Evolutionary conservation across 2,797 vertebrate genomes (phyloP).

Genomic region (Basileuterus tristriatus): DNA sequence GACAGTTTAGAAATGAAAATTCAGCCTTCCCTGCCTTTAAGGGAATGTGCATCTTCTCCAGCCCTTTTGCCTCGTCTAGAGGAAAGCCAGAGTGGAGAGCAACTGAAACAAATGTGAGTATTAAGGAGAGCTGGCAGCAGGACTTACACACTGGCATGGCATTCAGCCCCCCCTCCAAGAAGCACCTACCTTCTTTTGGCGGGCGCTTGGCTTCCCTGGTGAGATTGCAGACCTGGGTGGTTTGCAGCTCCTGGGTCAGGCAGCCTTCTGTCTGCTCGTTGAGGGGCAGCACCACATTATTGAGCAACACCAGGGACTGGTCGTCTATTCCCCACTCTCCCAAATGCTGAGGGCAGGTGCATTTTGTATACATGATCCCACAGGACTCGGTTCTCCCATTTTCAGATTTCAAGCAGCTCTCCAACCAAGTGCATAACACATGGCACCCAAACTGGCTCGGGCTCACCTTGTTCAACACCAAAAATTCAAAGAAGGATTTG

Average conservation of each 20-base stretch:
- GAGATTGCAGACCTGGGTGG: constrained; percentile 96
- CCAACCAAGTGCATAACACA: constrained; percentile 97
- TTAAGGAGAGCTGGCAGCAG: background rate
- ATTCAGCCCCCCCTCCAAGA: background rate
- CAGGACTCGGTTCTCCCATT: constrained; percentile 96
- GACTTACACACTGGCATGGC: background rate
- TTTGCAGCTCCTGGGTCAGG: constrained; percentile 95
- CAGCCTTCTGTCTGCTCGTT: constrained; percentile 98
- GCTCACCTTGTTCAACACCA: constrained; percentile 99
- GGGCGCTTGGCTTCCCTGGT: constrained; percentile 95
- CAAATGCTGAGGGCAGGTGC: constrained; percentile 97
- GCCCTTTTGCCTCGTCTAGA: background rate
- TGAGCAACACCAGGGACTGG: constrained; percentile 89
- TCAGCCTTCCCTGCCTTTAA: background rate
- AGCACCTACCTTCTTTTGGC: constrained; percentile 96
- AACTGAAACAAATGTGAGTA: background rate
- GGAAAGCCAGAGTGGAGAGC: background rate
- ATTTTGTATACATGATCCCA: constrained; percentile 98
- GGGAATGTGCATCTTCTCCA: background rate
- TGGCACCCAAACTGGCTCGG: constrained; percentile 99
- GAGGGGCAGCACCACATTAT: constrained; percentile 96
- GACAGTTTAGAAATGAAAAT: background rate
- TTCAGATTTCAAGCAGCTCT: constrained; percentile 97
- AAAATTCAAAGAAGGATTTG: constrained; percentile 96
- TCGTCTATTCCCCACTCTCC: constrained; percentile 94